phyloP scores from a whole-genome alignment of 2,888 invertebrate genomes.

The Polietes domitor region DNA sequence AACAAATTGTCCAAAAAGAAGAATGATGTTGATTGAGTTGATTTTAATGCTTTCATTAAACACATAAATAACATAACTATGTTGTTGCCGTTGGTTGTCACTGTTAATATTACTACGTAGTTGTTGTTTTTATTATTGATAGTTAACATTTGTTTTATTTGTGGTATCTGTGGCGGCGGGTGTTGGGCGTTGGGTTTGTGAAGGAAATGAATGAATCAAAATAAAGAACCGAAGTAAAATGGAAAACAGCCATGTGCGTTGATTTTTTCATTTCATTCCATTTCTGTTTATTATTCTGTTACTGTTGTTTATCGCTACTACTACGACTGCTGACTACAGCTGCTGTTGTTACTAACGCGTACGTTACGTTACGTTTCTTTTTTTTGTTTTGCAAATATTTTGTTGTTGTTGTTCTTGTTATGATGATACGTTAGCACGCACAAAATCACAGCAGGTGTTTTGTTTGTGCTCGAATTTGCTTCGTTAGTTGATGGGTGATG shows the following conservation, averaged over 20 bases:
- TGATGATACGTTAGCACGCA: constrained; percentile 52
- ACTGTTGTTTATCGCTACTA: constrained; percentile 5
- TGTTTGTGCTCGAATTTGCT: constrained; percentile 28
- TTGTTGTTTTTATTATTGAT: not conserved
- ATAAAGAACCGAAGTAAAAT: not conserved
- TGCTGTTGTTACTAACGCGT: constrained; percentile 41
- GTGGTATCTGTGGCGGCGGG: not conserved
- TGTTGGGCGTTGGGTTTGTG: constrained; percentile 20
- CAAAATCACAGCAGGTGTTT: constrained; percentile 61
- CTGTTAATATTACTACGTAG: not conserved
- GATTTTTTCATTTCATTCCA: constrained; percentile 28
- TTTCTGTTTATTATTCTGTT: constrained; percentile 32
- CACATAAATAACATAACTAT: not conserved
- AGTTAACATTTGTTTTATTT: not conserved
- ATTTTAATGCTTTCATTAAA: constrained; percentile 62
- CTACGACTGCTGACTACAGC: not conserved
- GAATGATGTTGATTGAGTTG: constrained; percentile 59
- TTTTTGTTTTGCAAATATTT: constrained; percentile 43
- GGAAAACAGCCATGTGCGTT: constrained; percentile 52
- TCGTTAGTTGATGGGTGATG: not conserved
- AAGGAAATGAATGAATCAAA: constrained; percentile 29
- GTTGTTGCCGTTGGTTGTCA: not conserved
- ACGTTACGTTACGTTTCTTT: constrained; percentile 31
- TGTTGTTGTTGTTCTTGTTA: constrained; percentile 28
- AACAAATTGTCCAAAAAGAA: constrained; percentile 40